Evolutionary conservation across 2,888 invertebrate species (phyloP).

Genomic region (Chamaedrilus cognettii): DNA sequence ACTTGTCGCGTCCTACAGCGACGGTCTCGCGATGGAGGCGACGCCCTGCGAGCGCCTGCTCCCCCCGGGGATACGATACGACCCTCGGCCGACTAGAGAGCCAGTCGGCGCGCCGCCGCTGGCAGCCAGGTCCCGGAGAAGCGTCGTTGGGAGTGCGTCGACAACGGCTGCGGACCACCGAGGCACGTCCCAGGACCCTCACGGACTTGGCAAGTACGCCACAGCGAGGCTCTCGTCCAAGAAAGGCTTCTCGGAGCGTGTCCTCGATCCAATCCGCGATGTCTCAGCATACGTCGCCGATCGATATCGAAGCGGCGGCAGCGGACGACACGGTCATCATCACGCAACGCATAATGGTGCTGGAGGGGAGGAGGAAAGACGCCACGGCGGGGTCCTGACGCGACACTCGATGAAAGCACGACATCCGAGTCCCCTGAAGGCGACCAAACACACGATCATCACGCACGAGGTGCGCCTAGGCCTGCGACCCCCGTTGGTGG

Average conservation of each 20-base stretch:
- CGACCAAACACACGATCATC: conserved; percentile 36
- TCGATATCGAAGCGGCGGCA: not conserved
- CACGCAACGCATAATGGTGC: not conserved
- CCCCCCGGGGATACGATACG: not conserved
- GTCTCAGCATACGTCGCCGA: not conserved
- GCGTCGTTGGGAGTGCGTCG: too few species aligned
- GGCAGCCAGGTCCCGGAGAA: too few species aligned
- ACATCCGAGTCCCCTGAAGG: conserved; percentile 2
- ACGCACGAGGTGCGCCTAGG: conserved; percentile 30
- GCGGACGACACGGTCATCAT: not conserved
- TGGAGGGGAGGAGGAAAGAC: not conserved
- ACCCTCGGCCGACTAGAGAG: not conserved
- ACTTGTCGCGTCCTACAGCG: conserved; percentile 83
- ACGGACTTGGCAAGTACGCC: not conserved
- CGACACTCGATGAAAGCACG: not conserved
- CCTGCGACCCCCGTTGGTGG: not conserved
- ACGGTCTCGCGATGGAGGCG: conserved; percentile 53
- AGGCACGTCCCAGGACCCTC: conserved; percentile 3
- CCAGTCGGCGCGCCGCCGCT: not conserved
- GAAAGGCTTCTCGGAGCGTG: not conserved
- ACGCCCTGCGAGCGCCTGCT: conserved; percentile 28
- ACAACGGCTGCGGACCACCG: too few species aligned
- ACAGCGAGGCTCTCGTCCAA: not conserved
- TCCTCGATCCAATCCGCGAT: conserved; percentile 6
- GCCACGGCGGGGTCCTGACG: not conserved